phyloP scores from a whole-genome alignment of 2,113 vertebrate species.

The Todiramphus chloris region DNA sequence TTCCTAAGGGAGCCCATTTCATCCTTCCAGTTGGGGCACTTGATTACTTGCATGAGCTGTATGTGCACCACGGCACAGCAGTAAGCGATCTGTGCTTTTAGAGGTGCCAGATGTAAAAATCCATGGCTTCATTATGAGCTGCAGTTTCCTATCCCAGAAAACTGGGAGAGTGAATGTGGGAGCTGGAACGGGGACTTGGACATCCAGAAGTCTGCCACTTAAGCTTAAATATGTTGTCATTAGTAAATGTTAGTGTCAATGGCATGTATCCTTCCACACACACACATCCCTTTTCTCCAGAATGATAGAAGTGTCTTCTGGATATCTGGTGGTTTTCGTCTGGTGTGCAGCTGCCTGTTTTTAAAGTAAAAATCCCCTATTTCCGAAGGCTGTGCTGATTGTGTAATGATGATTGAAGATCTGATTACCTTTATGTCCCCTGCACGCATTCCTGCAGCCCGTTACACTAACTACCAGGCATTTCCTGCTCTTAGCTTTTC shows the following conservation, averaged over 20 bases:
- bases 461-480: neutral
- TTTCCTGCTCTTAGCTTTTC: conserved; percentile 25
- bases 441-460: neutral
- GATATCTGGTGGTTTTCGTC: neutral
- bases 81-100: accelerated
- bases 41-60: neutral
- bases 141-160: neutral
- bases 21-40: neutral
- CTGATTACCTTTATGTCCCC: neutral
- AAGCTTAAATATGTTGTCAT: neutral
- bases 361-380: neutral
- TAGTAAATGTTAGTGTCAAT: neutral
- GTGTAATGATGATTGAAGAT: neutral
- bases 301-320: neutral
- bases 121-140: neutral
- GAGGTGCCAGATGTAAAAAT: neutral
- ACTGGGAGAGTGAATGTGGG: neutral
- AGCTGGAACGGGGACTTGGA: neutral
- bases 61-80: neutral
- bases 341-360: neutral
- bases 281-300: neutral
- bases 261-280: neutral
- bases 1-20: neutral
- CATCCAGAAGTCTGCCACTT: neutral
- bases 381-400: neutral